These are phyloP conservation scores for Lucilia cuprina DNA, from an alignment of 1,140 invertebrate genomes.

Conservation along the genomic window DNA sequence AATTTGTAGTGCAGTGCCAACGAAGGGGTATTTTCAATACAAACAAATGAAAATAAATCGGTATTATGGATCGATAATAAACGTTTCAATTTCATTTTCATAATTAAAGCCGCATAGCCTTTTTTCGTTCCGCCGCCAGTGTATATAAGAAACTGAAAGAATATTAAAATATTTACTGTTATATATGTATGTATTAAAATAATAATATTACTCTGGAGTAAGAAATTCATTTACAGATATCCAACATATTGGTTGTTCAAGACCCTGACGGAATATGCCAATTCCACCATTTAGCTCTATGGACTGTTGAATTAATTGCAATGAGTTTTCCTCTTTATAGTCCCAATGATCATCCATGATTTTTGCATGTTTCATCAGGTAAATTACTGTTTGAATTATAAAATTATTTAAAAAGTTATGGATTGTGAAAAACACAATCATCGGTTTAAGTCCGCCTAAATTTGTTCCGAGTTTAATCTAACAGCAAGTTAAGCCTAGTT, in stretches of 20 bases:
- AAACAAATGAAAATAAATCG: slow-evolving; percentile 10
- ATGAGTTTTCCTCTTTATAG: neutral
- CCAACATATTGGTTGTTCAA: neutral
- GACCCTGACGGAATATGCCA: neutral
- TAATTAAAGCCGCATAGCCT: neutral
- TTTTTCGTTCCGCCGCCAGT: neutral
- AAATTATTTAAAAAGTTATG: too few relatives aligned
- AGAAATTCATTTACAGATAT: slow-evolving; percentile 24
- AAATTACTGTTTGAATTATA: neutral
- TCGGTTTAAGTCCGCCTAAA: too few relatives aligned
- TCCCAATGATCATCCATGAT: neutral
- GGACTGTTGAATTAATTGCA: neutral
- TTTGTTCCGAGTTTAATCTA: too few relatives aligned
- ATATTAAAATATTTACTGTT: neutral
- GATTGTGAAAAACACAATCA: too few relatives aligned
- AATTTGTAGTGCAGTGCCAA: neutral
- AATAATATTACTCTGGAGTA: neutral
- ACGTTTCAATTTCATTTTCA: slow-evolving; percentile 16
- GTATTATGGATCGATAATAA: neutral
- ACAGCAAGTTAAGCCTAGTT: too few relatives aligned
- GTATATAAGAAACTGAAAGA: slow-evolving; percentile 16
- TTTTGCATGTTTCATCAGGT: slow-evolving; percentile 6
- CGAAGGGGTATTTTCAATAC: neutral
- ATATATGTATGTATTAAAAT: neutral
- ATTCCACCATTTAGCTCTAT: slow-evolving; percentile 9